Evolutionary conservation across 2,797 vertebrate species (phyloP).

Genomic region (Galago senegalensis): DNA sequence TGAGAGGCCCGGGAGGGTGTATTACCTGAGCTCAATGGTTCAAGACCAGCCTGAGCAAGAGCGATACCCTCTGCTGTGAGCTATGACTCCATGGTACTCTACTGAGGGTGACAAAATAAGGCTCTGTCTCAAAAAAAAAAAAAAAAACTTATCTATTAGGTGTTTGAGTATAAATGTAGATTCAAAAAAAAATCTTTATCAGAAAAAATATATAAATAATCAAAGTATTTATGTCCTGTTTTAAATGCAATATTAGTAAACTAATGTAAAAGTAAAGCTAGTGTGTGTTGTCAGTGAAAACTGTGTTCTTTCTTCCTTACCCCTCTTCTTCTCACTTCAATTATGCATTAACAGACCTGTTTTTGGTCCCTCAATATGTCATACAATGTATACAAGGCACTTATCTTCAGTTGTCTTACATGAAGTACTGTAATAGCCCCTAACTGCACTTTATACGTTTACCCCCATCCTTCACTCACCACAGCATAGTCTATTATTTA

Average conservation of each 20-base stretch:
- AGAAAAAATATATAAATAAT: slow-evolving; percentile 8
- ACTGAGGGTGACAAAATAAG: too few relatives aligned
- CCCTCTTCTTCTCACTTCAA: neutral
- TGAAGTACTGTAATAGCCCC: neutral
- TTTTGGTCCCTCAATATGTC: neutral
- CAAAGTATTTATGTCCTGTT: neutral
- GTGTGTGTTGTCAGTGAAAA: slow-evolving; percentile 16
- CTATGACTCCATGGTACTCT: too few relatives aligned
- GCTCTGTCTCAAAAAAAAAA: too few relatives aligned
- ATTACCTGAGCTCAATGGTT: too few relatives aligned
- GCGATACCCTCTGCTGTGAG: too few relatives aligned
- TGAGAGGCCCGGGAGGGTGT: too few relatives aligned
- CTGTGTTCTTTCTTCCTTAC: neutral
- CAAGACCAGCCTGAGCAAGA: too few relatives aligned
- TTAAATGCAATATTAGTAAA: neutral
- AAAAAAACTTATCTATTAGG: neutral
- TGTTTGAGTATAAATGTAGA: neutral
- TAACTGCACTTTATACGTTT: neutral
- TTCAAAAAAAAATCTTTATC: neutral
- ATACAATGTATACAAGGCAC: neutral
- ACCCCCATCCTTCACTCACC: neutral
- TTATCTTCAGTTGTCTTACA: neutral
- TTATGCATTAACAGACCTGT: neutral
- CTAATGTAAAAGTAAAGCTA: neutral
- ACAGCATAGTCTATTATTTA: neutral